A percentile compares a stretch with the other conserved stretches of the same genome.
phyloP scores from a whole-genome alignment of 2,888 invertebrate genomes.

The Chymomyza fuscimana region DNA sequence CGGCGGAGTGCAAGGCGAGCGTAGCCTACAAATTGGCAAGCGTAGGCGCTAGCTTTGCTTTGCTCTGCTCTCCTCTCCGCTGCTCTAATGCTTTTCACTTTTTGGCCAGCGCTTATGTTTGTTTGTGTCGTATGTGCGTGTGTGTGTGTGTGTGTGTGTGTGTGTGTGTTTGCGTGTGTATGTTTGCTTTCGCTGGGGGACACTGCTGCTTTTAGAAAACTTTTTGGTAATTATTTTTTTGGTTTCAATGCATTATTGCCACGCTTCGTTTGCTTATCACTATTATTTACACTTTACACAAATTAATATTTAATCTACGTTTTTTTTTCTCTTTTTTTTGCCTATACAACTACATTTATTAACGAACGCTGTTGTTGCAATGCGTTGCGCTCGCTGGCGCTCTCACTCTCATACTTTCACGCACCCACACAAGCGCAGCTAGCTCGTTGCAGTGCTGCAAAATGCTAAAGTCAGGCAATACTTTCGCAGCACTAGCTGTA shows the following conservation, averaged over 20 bases:
- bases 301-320: constrained; percentile 21
- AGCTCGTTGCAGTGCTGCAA: neutral
- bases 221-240: constrained; percentile 26
- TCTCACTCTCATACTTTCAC: neutral
- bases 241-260: constrained; percentile 26
- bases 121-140: constrained; percentile 20
- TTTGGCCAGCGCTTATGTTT: neutral
- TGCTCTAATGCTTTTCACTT: constrained; percentile 29
- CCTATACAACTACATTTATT: neutral
- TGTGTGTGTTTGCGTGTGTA: constrained; percentile 25
- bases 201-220: constrained; percentile 17
- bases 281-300: constrained; percentile 42
- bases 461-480: neutral
- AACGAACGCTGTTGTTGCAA: neutral
- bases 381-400: neutral
- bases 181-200: constrained; percentile 28
- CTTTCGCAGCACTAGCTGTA: neutral
- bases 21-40: constrained; percentile 22
- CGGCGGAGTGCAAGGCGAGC: neutral
- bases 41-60: constrained; percentile 41
- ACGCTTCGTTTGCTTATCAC: constrained; percentile 29
- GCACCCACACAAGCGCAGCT: constrained; percentile 6
- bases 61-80: constrained; percentile 23
- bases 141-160: too few relatives aligned
- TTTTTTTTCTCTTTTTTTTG: constrained; percentile 2